Evolutionary conservation across 2,888 invertebrate genomes (phyloP).

Genomic region (Drosophila fungiperda): DNA sequence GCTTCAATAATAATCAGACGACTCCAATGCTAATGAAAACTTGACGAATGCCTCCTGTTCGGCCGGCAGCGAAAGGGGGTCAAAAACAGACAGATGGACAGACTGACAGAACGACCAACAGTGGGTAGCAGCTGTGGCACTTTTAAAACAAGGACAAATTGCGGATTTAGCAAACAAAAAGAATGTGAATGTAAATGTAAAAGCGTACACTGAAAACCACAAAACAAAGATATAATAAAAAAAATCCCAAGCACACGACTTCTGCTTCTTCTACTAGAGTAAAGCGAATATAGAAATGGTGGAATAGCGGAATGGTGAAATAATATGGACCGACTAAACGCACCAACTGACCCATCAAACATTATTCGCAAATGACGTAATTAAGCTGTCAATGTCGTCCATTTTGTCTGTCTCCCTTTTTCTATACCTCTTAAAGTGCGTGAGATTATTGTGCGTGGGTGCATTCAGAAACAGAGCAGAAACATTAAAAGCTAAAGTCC

Average conservation of each 20-base stretch:
- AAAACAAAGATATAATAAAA: constrained; percentile 37
- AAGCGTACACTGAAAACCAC: constrained; percentile 24
- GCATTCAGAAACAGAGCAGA: constrained; percentile 25
- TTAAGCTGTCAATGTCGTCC: constrained; percentile 63
- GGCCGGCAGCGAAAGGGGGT: constrained; percentile 13
- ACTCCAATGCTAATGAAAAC: constrained; percentile 65
- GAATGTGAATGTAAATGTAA: constrained; percentile 54
- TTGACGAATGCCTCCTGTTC: constrained; percentile 50
- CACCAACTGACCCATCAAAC: constrained; percentile 68
- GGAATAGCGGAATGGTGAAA: constrained; percentile 25
- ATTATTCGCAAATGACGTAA: constrained; percentile 66
- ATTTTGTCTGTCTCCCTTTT: neutral
- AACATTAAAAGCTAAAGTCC: constrained; percentile 19
- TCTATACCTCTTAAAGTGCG: constrained; percentile 8
- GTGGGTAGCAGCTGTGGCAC: constrained; percentile 58
- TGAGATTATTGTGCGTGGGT: constrained; percentile 43
- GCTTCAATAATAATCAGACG: constrained; percentile 70
- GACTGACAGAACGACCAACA: constrained; percentile 11
- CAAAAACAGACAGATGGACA: constrained; percentile 11
- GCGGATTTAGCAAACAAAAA: constrained; percentile 62
- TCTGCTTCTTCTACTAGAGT: constrained; percentile 4
- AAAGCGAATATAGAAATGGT: constrained; percentile 12
- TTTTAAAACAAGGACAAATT: constrained; percentile 78
- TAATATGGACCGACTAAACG: constrained; percentile 32
- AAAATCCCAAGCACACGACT: constrained; percentile 31